Conservation (phyloP, 2,888 invertebrate genomes). For the Palloptera scutellata region DNA sequence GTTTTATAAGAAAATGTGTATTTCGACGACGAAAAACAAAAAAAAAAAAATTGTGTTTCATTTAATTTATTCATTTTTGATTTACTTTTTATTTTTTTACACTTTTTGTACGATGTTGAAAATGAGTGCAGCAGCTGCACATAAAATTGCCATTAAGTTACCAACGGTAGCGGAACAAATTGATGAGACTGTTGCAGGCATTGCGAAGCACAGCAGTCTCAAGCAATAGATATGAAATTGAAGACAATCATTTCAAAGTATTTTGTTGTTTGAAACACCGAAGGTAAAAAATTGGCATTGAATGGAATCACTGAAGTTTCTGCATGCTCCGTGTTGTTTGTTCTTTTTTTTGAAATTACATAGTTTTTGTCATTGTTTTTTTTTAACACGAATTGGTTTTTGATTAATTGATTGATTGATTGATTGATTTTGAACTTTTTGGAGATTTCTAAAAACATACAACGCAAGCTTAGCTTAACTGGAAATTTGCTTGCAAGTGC, state of each 20-base stretch:
- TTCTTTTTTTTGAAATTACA: background rate
- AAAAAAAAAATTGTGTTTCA: background rate
- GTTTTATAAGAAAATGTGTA: constrained; percentile 27
- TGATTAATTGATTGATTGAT: background rate
- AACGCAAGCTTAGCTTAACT: too few species aligned
- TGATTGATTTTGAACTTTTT: too few species aligned
- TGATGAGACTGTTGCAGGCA: constrained; percentile 36
- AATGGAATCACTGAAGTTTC: background rate
- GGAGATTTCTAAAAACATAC: too few species aligned
- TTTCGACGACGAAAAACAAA: background rate
- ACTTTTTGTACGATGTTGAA: constrained; percentile 42
- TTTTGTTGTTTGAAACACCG: too few species aligned
- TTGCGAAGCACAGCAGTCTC: constrained; percentile 21
- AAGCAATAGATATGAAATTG: constrained; percentile 31
- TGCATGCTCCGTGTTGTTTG: background rate
- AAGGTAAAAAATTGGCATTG: too few species aligned
- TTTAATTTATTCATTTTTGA: constrained; percentile 31
- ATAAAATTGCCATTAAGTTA: constrained; percentile 49
- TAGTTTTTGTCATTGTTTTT: background rate
- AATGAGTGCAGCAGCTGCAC: constrained; percentile 50
- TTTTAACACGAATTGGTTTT: background rate
- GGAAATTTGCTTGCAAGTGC: too few species aligned
- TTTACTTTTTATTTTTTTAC: constrained; percentile 42
- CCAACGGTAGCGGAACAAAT: constrained; percentile 49
- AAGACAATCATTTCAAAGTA: too few species aligned